Conservation (phyloP, 2,797 vertebrate species). For the Perodicticus potto region DNA sequence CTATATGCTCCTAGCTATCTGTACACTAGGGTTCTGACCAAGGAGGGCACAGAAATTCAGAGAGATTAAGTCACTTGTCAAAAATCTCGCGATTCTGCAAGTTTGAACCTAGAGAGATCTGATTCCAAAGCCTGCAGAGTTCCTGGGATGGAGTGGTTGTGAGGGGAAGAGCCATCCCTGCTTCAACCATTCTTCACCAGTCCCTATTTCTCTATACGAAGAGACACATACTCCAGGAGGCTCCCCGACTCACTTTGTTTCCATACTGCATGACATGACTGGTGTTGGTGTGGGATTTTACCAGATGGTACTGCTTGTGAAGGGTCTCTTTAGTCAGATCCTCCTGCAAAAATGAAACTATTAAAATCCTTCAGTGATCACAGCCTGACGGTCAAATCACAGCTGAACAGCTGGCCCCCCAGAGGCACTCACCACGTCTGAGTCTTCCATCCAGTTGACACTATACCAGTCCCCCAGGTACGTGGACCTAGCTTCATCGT, state of each 20-base stretch:
- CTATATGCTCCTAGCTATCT: not conserved
- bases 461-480: constrained; percentile 99
- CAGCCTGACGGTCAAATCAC: rapidly evolving
- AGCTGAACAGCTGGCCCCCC: rapidly evolving
- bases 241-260: constrained; percentile 91
- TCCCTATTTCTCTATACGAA: rapidly evolving
- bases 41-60: not conserved
- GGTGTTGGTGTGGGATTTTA: constrained; percentile 95
- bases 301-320: constrained; percentile 94
- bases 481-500: constrained; percentile 93
- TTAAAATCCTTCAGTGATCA: rapidly evolving
- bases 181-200: not conserved
- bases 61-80: not conserved
- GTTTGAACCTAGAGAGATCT: not conserved
- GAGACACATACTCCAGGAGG: rapidly evolving
- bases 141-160: rapidly evolving
- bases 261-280: constrained; percentile 99
- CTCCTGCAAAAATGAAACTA: constrained; percentile 89
- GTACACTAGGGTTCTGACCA: not conserved
- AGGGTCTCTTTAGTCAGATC: constrained; percentile 95
- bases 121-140: not conserved
- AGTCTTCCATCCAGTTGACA: constrained; percentile 99
- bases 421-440: constrained; percentile 90
- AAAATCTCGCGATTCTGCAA: not conserved
- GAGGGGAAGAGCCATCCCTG: too few relatives aligned